phyloP scores from a whole-genome alignment of 2,888 invertebrate species.

The Petrophora chlorosata region DNA sequence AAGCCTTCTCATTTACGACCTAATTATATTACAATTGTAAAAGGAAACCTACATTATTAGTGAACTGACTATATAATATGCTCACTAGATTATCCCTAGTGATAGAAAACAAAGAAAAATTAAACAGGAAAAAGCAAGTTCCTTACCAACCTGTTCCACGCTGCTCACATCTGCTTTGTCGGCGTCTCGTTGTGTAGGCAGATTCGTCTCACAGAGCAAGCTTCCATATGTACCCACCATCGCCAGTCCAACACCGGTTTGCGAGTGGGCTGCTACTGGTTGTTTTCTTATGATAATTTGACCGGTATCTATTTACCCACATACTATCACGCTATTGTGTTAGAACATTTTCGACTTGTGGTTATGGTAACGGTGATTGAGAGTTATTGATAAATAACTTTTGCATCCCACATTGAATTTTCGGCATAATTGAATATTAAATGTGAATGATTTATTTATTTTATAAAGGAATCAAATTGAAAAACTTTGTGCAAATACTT shows the following conservation, averaged over 20 bases:
- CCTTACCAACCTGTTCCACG: background rate
- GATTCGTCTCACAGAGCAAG: conserved; percentile 74
- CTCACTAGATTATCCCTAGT: background rate
- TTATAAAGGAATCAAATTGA: no score
- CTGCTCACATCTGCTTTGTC: conserved; percentile 13
- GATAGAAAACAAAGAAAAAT: background rate
- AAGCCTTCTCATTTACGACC: no score
- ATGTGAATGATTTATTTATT: no score
- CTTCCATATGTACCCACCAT: conserved; percentile 79
- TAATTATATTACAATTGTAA: no score
- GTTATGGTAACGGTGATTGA: conserved; percentile 22
- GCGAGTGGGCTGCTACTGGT: conserved; percentile 73
- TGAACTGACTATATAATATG: background rate
- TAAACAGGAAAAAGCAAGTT: conserved; percentile 1
- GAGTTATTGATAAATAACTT: conserved; percentile 9
- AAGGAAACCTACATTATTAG: background rate
- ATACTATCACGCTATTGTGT: conserved; percentile 41
- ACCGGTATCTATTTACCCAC: conserved; percentile 58
- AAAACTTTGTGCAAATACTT: no score
- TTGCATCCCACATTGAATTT: conserved; percentile 5
- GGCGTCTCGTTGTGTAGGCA: conserved; percentile 62
- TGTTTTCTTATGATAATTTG: conserved; percentile 69
- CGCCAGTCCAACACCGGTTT: conserved; percentile 77
- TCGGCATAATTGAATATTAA: no score
- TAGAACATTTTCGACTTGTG: conserved; percentile 28